Evolutionary conservation across 2,888 invertebrate species (phyloP), one percentile per base, ranked within the genome.

Genomic region (Venusia cambrica): DNA sequence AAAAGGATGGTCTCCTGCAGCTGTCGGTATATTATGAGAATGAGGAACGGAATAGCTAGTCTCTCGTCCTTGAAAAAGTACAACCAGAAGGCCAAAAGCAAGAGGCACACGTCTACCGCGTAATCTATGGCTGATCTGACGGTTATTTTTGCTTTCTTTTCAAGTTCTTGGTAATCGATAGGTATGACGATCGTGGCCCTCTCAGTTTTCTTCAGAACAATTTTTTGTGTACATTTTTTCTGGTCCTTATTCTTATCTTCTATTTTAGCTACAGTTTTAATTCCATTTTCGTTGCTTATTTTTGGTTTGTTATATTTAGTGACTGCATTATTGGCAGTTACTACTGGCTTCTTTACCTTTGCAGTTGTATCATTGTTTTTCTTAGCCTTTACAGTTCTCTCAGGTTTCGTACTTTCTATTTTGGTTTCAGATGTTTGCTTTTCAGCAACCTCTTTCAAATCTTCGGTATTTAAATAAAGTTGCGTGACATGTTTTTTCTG

Each of bases 1-100:
- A 79, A 73, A 29, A 81, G 65, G 10, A 94, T 68, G 34, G 91
- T 92, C 62, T 92, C 91, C 61, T 92, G 90, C 44, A 94, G 68
- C 64, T 94, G 93, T 37, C 95, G 89, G 69, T 94, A 95, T 25
- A 94, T 90, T 71, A 95, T 90, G 1, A 95, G 81, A 18, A 91
- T 87, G 40, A 95, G 88, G 52, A 95, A 90, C 14, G 95, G 95
- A 51, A 95, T 88, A n/a, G 94, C 94, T 25, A 94, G 87, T 47
- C 92, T 87, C 63, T 94, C 94, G 62, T 93, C 93, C 60, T 93
- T 92, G 62, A 94, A 95, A 34, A 94, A 75, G 73, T 94, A 95
- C 15, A 95, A 88, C 91, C 94, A 95, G 68, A 93, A 91, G 10
- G 95, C 95, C 5, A 94, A 90, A 16, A 92, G 49, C 39, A 95